Evolutionary conservation across 2,888 invertebrate species (phyloP).

Genomic region (Fragum fragum): DNA sequence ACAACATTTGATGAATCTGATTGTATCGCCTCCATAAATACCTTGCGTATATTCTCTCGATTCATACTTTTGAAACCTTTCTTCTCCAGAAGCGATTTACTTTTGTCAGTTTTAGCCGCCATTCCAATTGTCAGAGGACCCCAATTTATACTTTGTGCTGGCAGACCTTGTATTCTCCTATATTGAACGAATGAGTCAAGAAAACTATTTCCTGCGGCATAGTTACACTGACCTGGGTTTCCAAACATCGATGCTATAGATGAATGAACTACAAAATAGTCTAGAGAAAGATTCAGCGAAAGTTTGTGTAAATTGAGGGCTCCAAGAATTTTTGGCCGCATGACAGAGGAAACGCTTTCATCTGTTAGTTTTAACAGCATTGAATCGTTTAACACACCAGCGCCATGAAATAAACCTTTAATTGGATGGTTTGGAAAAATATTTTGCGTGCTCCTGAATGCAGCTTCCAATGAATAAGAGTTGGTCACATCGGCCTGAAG

Average conservation of each 20-base stretch:
- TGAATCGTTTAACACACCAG: slow-evolving; percentile 63
- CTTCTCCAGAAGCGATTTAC: slow-evolving; percentile 31
- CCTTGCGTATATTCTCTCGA: slow-evolving; percentile 36
- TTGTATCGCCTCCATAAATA: slow-evolving; percentile 42
- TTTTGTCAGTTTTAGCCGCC: slow-evolving; percentile 31
- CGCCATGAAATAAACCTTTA: slow-evolving; percentile 72
- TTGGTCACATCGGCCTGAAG: slow-evolving; percentile 70
- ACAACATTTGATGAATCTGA: slow-evolving; percentile 35
- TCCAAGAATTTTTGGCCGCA: slow-evolving; percentile 67
- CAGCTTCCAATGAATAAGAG: slow-evolving; percentile 52
- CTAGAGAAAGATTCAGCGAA: slow-evolving; percentile 55
- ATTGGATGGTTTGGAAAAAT: slow-evolving; percentile 32
- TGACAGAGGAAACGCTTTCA: slow-evolving; percentile 36
- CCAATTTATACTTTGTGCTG: slow-evolving; percentile 75
- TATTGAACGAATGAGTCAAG: slow-evolving; percentile 68
- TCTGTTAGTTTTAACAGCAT: slow-evolving; percentile 46
- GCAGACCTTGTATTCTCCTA: slow-evolving; percentile 51
- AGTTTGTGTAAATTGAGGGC: slow-evolving; percentile 71
- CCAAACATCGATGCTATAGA: slow-evolving; percentile 71
- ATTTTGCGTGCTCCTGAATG: slow-evolving; percentile 9
- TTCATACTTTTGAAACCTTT: slow-evolving; percentile 45
- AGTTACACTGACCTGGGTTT: slow-evolving; percentile 72
- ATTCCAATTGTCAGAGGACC: slow-evolving; percentile 73
- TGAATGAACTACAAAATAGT: slow-evolving; percentile 75
- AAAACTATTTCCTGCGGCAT: slow-evolving; percentile 74